phyloP scores from a whole-genome alignment of 2,888 invertebrate species.

The Pemphredon lugubris region DNA sequence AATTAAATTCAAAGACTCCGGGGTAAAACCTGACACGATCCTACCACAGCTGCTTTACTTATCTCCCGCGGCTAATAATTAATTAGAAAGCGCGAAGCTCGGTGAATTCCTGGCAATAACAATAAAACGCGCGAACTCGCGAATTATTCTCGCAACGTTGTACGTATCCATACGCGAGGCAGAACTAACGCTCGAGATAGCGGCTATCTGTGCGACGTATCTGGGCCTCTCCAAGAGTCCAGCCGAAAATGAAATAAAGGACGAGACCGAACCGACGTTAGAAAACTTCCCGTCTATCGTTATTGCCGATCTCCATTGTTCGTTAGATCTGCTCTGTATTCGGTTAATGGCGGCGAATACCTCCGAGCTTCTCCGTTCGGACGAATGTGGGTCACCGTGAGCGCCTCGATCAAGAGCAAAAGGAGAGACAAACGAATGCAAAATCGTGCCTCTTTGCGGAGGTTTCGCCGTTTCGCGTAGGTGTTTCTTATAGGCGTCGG shows the following conservation, averaged over 20 bases:
- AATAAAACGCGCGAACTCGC: too few relatives aligned
- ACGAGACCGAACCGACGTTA: conserved; percentile 10
- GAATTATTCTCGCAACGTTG: conserved; percentile 28
- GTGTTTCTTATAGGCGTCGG: conserved; percentile 63
- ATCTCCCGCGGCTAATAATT: conserved; percentile 53
- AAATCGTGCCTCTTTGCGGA: conserved; percentile 44
- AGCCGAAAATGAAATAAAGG: conserved; percentile 45
- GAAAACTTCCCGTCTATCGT: conserved; percentile 20
- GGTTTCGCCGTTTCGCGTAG: conserved; percentile 49
- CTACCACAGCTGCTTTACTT: too few relatives aligned
- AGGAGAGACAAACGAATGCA: conserved; percentile 54
- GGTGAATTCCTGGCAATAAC: conserved; percentile 52
- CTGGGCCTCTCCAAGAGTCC: conserved; percentile 17
- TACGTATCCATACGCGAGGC: background rate
- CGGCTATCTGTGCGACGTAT: conserved; percentile 34
- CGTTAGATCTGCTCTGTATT: conserved; percentile 33
- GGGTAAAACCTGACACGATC: too few relatives aligned
- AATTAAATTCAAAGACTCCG: too few relatives aligned
- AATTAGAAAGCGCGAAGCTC: conserved; percentile 51
- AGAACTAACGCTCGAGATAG: background rate
- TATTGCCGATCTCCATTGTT: conserved; percentile 41
- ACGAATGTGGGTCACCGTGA: conserved; percentile 46
- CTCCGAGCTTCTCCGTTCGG: conserved; percentile 37
- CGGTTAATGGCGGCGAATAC: conserved; percentile 43
- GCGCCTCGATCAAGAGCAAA: conserved; percentile 52